Evolutionary conservation across 2,888 invertebrate genomes (phyloP), one percentile per base, ranked within the genome.

Genomic region (Drosophila anomalata): DNA sequence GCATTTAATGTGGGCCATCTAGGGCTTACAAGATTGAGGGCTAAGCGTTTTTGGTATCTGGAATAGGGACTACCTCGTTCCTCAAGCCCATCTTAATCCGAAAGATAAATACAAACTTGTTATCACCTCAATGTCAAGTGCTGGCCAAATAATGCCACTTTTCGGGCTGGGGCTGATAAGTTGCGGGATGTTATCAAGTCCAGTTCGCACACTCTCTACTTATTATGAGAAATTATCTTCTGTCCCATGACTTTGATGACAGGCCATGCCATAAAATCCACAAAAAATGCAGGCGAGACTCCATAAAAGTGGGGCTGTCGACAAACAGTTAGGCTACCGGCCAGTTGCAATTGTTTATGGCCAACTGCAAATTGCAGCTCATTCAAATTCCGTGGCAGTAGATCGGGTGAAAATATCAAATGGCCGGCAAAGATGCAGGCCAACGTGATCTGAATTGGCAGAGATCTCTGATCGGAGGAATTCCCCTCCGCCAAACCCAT

Each of bases 171-270:
- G 70, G 44, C 11, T 8, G 46, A 33, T 48, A 61, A 68, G 46
- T 20, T 48, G 3, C 17, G 14, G 14, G 41, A 36, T 56, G 50
- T 50, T 75, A 68, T 69, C 54, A 2, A 12, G 6, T 14, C 41
- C 52, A 52, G 29, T 47, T 56, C 31, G 66, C 71, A 69, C 73
- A 85, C 73, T 80, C 73, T 80, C 80, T 44, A 68, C 47, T 75
- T 87, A 82, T 76, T 81, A 81, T 42, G 61, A 36, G 44, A 77
- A 85, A 88, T 88, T 88, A 88, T 82, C 77, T 79, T 12, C 3
- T 47, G 41, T 63, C 84, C 42, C 73, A 68, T 78, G 82, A 76
- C 71, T 50, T 26, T 14, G 22, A 39, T n/a, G 44, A 65, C 31
- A 20, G n/a, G n/a, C 48, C 48, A 29, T 11, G 26, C 7, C 22